phyloP scores from a whole-genome alignment of 2,113 vertebrate species.

The Psilopsiagon aurifrons region DNA sequence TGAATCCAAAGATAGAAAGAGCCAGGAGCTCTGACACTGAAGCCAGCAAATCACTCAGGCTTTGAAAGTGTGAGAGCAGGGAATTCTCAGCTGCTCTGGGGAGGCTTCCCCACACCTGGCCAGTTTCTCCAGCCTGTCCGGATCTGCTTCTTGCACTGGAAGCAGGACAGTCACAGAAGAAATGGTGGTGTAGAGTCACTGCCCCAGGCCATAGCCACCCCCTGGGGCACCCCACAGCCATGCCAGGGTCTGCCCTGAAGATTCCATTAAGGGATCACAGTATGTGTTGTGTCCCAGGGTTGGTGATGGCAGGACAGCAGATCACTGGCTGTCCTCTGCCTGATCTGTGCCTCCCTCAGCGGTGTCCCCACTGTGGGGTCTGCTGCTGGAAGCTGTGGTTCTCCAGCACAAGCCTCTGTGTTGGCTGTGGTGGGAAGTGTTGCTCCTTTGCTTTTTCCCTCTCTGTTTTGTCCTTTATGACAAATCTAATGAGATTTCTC shows the following conservation, averaged over 20 bases:
- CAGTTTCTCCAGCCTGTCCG: neutral
- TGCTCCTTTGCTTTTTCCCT: fast-evolving
- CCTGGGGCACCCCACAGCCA: neutral
- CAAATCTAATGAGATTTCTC: neutral
- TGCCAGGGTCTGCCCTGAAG: neutral
- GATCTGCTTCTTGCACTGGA: neutral
- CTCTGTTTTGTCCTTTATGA: neutral
- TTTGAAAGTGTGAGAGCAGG: neutral
- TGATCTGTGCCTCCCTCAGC: neutral
- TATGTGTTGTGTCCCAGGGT: neutral
- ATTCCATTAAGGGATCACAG: neutral
- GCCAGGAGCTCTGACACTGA: neutral
- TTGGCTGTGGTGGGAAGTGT: neutral
- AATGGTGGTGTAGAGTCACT: neutral
- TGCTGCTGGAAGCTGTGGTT: neutral
- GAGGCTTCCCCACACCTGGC: fast-evolving
- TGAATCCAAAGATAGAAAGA: neutral
- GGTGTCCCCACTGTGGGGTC: fast-evolving
- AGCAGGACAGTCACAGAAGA: neutral
- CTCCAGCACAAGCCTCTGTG: fast-evolving
- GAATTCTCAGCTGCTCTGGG: neutral
- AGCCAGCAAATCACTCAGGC: neutral
- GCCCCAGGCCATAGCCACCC: neutral
- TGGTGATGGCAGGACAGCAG: neutral
- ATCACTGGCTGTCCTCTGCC: neutral